phyloP scores from a whole-genome alignment of 2,113 vertebrate species.

The Cardinalis cardinalis region DNA sequence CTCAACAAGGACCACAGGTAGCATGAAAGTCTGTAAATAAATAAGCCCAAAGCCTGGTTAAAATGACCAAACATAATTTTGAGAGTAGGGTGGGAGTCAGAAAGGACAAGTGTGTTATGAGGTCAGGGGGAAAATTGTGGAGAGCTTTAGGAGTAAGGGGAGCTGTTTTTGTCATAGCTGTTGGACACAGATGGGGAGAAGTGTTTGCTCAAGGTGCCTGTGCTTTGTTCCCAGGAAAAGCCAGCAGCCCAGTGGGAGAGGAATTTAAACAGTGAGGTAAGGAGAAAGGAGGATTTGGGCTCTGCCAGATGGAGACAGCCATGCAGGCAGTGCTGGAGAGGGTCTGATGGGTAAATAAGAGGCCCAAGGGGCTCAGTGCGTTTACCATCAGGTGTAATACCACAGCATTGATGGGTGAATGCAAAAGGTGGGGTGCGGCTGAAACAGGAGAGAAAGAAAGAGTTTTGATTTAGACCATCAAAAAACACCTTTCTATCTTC shows the following conservation, averaged over 20 bases:
- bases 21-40: neutral
- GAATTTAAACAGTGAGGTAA: constrained; percentile 19
- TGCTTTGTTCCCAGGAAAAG: constrained; percentile 3
- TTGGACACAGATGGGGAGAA: neutral
- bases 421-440: neutral
- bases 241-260: neutral
- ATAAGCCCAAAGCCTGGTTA: neutral
- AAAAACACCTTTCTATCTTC: neutral
- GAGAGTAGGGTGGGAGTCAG: neutral
- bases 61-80: neutral
- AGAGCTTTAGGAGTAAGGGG: neutral
- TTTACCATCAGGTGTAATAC: neutral
- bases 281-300: constrained; percentile 18
- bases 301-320: neutral
- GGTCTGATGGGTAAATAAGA: neutral
- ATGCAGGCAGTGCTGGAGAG: neutral
- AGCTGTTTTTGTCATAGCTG: neutral
- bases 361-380: neutral
- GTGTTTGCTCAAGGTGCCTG: neutral
- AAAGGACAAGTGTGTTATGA: neutral
- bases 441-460: neutral
- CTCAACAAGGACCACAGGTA: neutral
- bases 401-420: neutral
- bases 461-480: neutral
- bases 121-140: neutral